A percentile compares a stretch with the other conserved stretches of the same genome.
phyloP scores from a whole-genome alignment of 2,113 vertebrate genomes.

The Melospiza georgiana region DNA sequence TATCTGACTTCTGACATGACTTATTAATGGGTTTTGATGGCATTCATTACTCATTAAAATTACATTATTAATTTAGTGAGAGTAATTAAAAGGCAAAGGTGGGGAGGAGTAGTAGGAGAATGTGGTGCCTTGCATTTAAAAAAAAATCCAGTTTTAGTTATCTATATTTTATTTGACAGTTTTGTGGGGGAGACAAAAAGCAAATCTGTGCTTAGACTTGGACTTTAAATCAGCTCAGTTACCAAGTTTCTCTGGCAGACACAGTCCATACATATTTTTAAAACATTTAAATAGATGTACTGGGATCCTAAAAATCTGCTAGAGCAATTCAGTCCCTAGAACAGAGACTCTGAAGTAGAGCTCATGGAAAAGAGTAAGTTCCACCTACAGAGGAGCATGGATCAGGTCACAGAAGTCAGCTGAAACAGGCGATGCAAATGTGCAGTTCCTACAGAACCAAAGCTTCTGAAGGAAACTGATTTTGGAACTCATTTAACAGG shows the following conservation, averaged over 20 bases:
- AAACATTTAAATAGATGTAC: not conserved
- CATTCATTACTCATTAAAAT: not conserved
- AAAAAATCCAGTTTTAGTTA: not conserved
- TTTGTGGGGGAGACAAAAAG: not conserved
- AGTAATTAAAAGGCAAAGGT: not conserved
- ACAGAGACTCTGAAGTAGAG: not conserved
- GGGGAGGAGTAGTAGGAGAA: not conserved
- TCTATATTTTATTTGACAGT: not conserved
- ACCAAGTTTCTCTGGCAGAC: not conserved
- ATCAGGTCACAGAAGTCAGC: not conserved
- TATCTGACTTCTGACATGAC: not conserved
- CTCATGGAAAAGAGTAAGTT: not conserved
- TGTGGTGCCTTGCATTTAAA: not conserved
- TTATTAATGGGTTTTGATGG: not conserved
- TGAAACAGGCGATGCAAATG: not conserved
- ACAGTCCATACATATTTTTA: not conserved
- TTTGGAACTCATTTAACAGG: not conserved
- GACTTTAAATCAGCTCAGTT: not conserved
- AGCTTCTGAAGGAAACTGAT: not conserved
- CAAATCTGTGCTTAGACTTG: not conserved
- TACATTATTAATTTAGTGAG: not conserved
- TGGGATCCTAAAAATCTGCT: not conserved
- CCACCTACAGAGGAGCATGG: not conserved
- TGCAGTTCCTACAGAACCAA: not conserved
- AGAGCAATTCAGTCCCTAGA: not conserved